phyloP scores from a whole-genome alignment of 1,140 invertebrate species.

The Ceratosolen solmsi region DNA sequence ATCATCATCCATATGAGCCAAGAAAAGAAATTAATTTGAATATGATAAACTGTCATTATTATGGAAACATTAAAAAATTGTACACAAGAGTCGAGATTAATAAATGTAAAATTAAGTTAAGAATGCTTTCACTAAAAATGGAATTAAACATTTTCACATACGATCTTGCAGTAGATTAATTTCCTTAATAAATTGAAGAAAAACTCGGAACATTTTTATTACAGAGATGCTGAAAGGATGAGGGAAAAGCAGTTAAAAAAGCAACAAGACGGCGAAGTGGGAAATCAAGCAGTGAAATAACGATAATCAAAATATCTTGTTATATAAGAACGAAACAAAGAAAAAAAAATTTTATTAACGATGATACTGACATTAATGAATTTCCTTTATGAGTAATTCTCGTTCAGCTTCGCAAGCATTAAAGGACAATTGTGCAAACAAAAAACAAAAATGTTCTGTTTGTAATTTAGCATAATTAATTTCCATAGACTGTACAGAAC shows the following conservation, averaged over 20 bases:
- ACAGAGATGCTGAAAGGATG: conserved; percentile 78
- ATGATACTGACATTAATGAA: conserved; percentile 18
- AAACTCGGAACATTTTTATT: conserved; percentile 47
- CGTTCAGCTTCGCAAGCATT: conserved; percentile 29
- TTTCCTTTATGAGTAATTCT: conserved; percentile 42
- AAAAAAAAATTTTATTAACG: conserved; percentile 33
- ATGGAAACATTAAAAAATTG: background rate
- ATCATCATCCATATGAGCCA: background rate
- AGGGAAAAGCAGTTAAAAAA: conserved; percentile 76
- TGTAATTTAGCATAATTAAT: conserved; percentile 30
- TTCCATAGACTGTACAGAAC: conserved; percentile 1
- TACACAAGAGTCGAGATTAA: background rate
- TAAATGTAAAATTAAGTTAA: background rate
- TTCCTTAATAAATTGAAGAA: background rate
- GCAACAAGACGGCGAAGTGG: conserved; percentile 56
- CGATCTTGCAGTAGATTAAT: background rate
- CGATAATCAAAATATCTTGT: conserved; percentile 49
- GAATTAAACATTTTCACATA: background rate
- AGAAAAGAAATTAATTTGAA: conserved; percentile 12
- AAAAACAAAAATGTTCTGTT: conserved; percentile 20
- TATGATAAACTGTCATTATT: background rate
- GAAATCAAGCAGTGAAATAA: conserved; percentile 61
- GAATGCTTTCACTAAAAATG: background rate
- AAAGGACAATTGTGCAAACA: conserved; percentile 26
- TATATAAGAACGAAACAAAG: background rate